Percentiles rank a stretch among this genome's conserved stretches.
These are phyloP conservation scores for Galendromus occidentalis DNA, from an alignment of 1,140 invertebrate species.

Conservation along the genomic window DNA sequence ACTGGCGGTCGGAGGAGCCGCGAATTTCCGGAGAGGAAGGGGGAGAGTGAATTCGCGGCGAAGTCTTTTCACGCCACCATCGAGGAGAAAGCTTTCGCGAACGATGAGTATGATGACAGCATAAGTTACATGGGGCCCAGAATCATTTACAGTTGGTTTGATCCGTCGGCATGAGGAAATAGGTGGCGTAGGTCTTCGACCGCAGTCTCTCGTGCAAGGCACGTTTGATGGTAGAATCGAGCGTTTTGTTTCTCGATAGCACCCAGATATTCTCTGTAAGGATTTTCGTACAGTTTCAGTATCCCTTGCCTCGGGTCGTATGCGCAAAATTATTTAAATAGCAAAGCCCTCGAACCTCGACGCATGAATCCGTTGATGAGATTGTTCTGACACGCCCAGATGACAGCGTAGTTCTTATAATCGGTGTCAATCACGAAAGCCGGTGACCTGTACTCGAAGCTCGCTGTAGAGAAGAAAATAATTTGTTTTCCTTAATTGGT, in stretches of 20 bases:
- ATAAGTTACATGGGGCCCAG: too few relatives aligned
- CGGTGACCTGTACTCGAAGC: background rate
- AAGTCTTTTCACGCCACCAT: too few relatives aligned
- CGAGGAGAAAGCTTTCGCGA: too few relatives aligned
- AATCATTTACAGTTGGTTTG: background rate
- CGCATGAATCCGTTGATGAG: constrained; percentile 5
- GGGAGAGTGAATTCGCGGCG: too few relatives aligned
- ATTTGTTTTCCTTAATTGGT: too few relatives aligned
- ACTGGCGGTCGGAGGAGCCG: too few relatives aligned
- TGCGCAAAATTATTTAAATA: too few relatives aligned
- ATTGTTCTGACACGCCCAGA: constrained; percentile 9
- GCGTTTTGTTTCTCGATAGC: background rate
- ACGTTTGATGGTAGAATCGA: background rate
- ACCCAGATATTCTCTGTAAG: background rate
- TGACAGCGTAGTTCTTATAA: background rate
- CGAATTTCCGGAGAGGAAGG: too few relatives aligned
- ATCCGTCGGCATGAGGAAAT: constrained; percentile 4
- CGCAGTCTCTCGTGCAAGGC: background rate
- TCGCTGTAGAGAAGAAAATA: background rate
- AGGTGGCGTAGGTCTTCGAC: background rate
- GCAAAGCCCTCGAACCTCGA: background rate
- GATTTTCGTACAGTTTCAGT: background rate
- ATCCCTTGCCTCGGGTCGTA: background rate
- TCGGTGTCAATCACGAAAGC: background rate
- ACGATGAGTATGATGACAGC: too few relatives aligned